Evolutionary conservation across 2,113 vertebrate species (phyloP).

Genomic region (Megaleporinus macrocephalus): DNA sequence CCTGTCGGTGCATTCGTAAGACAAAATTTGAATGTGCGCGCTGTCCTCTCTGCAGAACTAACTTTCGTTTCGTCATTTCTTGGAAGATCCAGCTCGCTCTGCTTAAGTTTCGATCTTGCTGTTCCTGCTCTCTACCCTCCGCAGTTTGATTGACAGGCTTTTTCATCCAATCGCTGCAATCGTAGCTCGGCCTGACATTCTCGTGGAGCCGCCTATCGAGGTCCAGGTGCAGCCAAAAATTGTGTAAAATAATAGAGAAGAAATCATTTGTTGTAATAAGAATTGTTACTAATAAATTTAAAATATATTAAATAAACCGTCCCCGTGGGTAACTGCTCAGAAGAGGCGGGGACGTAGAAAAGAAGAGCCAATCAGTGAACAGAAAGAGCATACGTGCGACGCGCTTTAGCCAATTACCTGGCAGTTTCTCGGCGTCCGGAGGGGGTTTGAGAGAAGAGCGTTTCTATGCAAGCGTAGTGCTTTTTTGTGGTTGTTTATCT

Average conservation of each 20-base stretch:
- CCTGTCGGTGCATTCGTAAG: no score
- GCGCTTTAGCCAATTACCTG: conserved; percentile 7
- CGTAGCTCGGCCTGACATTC: neutral
- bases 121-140: neutral
- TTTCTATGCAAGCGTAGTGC: rapidly evolving
- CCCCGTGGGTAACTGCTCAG: no score
- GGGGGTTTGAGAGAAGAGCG: neutral
- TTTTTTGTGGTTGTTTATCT: neutral
- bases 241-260: neutral
- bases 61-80: conserved; percentile 72
- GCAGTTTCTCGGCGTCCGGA: neutral
- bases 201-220: neutral
- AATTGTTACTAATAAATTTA: neutral
- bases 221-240: neutral
- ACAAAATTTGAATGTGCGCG: conserved; percentile 1
- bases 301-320: neutral
- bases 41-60: neutral
- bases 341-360: neutral
- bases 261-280: neutral
- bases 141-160: conserved; percentile 50
- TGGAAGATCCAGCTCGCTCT: conserved; percentile 44
- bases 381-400: rapidly evolving
- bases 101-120: conserved; percentile 68
- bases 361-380: neutral
- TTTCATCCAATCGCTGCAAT: conserved; percentile 34